These are phyloP conservation scores for Prionailurus viverrinus DNA, from an alignment of 2,113 vertebrate species.

Conservation along the genomic window DNA sequence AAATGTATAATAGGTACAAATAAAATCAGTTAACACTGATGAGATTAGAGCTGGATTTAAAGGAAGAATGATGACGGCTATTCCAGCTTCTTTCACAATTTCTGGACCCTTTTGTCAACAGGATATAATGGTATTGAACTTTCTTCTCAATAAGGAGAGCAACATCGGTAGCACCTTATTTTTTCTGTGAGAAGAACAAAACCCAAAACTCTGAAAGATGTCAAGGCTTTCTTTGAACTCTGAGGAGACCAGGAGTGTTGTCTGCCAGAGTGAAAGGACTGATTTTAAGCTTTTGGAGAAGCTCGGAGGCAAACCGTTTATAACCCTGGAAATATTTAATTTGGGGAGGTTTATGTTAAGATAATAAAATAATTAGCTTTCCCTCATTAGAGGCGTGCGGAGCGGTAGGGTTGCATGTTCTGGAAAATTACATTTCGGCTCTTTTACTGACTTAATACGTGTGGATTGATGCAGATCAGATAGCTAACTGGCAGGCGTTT, in stretches of 20 bases:
- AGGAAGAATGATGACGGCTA: background rate
- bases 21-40: background rate
- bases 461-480: constrained; percentile 46
- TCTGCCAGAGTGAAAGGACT: constrained; percentile 33
- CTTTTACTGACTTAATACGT: background rate
- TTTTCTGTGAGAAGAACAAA: background rate
- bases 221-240: background rate
- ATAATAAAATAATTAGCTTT: constrained; percentile 78
- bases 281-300: constrained; percentile 60
- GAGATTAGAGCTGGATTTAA: background rate
- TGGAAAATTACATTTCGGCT: constrained; percentile 70
- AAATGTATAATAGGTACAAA: background rate
- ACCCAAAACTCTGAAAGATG: background rate
- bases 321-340: constrained; percentile 78
- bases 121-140: background rate
- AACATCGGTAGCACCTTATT: background rate
- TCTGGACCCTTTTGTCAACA: background rate
- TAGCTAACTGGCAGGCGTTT: constrained; percentile 19
- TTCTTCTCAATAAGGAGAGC: background rate
- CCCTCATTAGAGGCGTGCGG: constrained; percentile 61
- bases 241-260: background rate
- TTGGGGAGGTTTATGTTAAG: constrained; percentile 67
- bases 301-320: constrained; percentile 62
- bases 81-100: background rate
- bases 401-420: constrained; percentile 29